Evolutionary conservation across 2,113 vertebrate genomes (phyloP), one percentile per base, ranked within the genome.

Genomic region (Caracal caracal): DNA sequence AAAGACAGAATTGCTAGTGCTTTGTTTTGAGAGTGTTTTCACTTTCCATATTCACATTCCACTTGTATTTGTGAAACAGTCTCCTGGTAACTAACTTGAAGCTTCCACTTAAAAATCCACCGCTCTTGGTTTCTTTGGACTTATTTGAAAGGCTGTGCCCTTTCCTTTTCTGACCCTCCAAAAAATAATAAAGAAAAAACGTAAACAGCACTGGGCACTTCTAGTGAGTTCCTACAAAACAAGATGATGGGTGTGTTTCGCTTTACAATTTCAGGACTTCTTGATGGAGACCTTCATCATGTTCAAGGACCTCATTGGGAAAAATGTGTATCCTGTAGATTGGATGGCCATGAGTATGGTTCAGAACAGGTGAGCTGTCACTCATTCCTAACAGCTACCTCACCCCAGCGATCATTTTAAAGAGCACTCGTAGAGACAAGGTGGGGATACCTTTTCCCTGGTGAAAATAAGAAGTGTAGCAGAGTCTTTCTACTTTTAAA

Each of bases 311-410:
- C 99, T 99, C 86, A 99, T 99, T 78, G 99, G 99, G 92, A 99
- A 99, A 97, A 99, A 99, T 0, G 99, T 99, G 93, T 99, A 99
- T 88, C 99, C 99, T 2, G 99, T 98, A 0, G 99, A 99, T 97
- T 99, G 99, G 99, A 99, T 99, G 99, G 99, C 99, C 16, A 99
- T 99, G 99, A 99, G 99, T 98, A 99, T 99, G 99, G 99, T 99
- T 49, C 99, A 99, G 98, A 99, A 99, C 99, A 99, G 99, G 99
- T 99, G 94, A 97, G 90, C 16, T 3, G 20, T 80, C 40, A 0
- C 24, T 16, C 0, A 0, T 20, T 28, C 56, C 17, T 0, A 16
- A 8, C 7, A 2, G 6, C 56, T 10, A 0, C 1, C 17, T 33
- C 7, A 1, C 8, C 47, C 22, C 22, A 4, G 30, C 1, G 0